Conservation (phyloP, 2,113 vertebrate species). For the Dendrocopos noguchii region DNA sequence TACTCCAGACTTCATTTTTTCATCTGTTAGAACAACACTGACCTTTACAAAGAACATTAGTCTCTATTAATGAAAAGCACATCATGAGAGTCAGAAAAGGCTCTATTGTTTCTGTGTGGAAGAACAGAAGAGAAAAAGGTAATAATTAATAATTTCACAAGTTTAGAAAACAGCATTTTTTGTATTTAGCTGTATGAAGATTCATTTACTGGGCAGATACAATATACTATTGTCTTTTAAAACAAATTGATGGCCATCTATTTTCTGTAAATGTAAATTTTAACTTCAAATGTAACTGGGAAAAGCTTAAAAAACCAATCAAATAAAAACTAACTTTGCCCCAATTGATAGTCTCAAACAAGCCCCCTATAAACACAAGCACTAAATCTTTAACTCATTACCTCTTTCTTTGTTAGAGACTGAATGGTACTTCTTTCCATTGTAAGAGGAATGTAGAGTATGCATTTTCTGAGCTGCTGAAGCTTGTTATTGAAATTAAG, state of each 20-base stretch:
- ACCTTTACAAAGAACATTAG: not conserved
- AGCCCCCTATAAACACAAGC: constrained; percentile 38
- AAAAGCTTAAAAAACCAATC: not conserved
- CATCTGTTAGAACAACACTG: not conserved
- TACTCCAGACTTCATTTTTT: not conserved
- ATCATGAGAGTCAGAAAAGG: not conserved
- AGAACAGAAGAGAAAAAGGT: not conserved
- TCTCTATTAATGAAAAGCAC: not conserved
- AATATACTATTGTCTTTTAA: not conserved
- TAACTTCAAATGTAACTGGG: not conserved
- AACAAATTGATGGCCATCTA: not conserved
- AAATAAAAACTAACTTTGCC: not conserved
- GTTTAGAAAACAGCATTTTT: not conserved
- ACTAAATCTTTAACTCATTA: constrained; percentile 75
- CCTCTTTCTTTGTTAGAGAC: constrained; percentile 59
- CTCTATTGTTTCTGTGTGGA: not conserved
- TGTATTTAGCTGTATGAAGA: not conserved
- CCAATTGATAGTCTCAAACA: constrained; percentile 21
- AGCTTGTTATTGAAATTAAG: constrained; percentile 86
- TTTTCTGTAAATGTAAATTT: not conserved
- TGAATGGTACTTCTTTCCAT: constrained; percentile 72
- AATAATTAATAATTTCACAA: not conserved
- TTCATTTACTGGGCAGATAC: not conserved
- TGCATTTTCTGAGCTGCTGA: constrained; percentile 84
- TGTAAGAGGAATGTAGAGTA: constrained; percentile 71